Evolutionary conservation across 2,888 invertebrate genomes (phyloP).

Genomic region (Dynastes hyllus): DNA sequence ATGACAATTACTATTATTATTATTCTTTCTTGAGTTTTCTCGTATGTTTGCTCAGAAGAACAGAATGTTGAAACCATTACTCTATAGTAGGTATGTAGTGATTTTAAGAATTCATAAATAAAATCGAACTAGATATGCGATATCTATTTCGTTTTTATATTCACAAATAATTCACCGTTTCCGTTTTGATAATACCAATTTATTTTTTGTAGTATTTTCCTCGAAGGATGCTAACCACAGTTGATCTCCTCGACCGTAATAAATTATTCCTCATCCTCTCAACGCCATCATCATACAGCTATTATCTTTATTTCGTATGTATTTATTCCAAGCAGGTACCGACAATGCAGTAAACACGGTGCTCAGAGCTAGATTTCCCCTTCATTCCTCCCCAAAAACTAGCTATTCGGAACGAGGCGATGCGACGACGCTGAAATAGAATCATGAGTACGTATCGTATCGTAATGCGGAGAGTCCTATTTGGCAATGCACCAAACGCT

Average conservation of each 20-base stretch:
- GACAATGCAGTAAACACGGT: constrained; percentile 18
- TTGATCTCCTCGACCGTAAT: neutral
- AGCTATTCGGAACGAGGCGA: constrained; percentile 11
- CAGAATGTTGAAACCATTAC: too few species aligned
- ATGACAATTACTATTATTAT: too few species aligned
- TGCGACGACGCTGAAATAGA: constrained; percentile 7
- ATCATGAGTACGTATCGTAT: constrained; percentile 52
- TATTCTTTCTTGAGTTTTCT: too few species aligned
- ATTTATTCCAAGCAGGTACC: constrained; percentile 17
- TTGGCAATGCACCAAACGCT: constrained; percentile 56
- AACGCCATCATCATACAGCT: constrained; percentile 1
- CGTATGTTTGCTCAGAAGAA: too few species aligned
- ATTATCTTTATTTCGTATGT: constrained; percentile 29
- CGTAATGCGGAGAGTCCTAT: constrained; percentile 56
- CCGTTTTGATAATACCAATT: too few species aligned
- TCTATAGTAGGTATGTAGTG: too few species aligned
- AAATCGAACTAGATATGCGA: too few species aligned
- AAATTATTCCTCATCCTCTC: neutral
- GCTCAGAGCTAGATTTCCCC: neutral
- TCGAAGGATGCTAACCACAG: neutral
- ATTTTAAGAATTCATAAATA: too few species aligned
- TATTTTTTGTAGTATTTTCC: too few species aligned
- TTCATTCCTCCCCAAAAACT: constrained; percentile 3
- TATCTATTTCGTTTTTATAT: too few species aligned
- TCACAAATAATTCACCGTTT: too few species aligned